phyloP scores from a whole-genome alignment of 2,797 vertebrate genomes.

The Sarcophilus harrisii region DNA sequence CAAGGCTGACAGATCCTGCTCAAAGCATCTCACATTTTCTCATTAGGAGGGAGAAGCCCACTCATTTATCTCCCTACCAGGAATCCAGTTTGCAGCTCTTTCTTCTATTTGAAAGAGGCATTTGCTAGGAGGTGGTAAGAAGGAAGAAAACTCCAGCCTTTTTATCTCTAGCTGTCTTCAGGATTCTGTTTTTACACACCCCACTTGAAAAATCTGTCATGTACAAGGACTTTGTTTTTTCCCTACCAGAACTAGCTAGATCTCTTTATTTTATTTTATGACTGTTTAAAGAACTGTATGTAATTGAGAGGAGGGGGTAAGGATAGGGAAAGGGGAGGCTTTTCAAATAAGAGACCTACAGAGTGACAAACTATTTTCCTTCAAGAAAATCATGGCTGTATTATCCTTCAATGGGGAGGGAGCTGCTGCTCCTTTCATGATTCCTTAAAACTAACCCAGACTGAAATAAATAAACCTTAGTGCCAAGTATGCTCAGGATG shows the following conservation, averaged over 20 bases:
- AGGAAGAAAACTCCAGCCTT: constrained; percentile 59
- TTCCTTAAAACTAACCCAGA: constrained; percentile 51
- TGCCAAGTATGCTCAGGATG: constrained; percentile 44
- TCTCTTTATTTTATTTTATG: constrained; percentile 43
- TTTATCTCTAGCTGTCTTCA: constrained; percentile 44
- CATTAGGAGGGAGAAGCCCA: constrained; percentile 56
- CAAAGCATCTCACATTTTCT: constrained; percentile 55
- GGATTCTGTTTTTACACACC: not conserved
- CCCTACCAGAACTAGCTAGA: constrained; percentile 36
- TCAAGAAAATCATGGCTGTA: not conserved
- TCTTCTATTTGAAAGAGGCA: constrained; percentile 58
- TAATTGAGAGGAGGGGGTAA: constrained; percentile 43
- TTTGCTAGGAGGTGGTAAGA: constrained; percentile 49
- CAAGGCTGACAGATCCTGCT: not conserved
- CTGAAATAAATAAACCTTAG: constrained; percentile 50
- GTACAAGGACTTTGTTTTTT: constrained; percentile 47
- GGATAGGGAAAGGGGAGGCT: not conserved
- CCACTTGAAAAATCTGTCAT: constrained; percentile 65
- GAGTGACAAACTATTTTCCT: constrained; percentile 54
- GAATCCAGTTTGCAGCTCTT: constrained; percentile 3
- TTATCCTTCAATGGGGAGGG: not conserved
- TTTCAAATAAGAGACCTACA: constrained; percentile 53
- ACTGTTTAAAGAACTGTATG: constrained; percentile 23
- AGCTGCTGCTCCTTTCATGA: constrained; percentile 35
- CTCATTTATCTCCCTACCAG: constrained; percentile 22